A percentile compares a stretch with the other conserved stretches of the same genome.
Evolutionary conservation across 2,797 vertebrate species (phyloP).

Genomic region (Ispidina lecontei): DNA sequence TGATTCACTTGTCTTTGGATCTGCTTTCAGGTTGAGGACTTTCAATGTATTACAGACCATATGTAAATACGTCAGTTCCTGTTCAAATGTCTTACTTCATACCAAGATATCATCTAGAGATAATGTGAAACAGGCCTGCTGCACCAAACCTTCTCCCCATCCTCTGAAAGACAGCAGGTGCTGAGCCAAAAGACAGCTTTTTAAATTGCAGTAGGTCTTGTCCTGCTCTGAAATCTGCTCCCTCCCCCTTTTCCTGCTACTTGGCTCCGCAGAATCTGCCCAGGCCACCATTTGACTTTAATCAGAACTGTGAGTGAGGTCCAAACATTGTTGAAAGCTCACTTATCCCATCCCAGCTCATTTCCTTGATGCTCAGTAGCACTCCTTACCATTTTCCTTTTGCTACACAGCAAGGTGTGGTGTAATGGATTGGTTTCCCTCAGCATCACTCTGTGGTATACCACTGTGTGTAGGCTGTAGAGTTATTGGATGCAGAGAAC

Average conservation of each 20-base stretch:
- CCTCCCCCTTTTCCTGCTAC: neutral
- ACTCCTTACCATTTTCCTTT: neutral
- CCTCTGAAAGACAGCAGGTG: conserved; percentile 10
- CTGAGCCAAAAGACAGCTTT: conserved; percentile 25
- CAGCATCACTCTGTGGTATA: conserved; percentile 13
- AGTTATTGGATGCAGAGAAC: neutral
- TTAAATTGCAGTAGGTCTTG: neutral
- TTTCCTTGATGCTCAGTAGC: conserved; percentile 34
- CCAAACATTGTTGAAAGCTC: conserved; percentile 39
- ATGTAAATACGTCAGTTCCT: neutral
- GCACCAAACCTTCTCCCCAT: neutral
- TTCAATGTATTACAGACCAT: neutral
- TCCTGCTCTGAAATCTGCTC: neutral
- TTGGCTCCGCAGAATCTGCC: neutral
- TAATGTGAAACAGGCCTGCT: conserved; percentile 13
- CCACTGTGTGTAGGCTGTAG: neutral
- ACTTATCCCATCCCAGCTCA: conserved; percentile 39
- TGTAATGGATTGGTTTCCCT: neutral
- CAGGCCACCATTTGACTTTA: conserved; percentile 32
- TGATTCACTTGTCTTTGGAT: neutral
- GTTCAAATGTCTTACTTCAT: neutral
- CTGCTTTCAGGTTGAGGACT: neutral
- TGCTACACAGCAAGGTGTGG: neutral
- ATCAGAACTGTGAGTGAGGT: conserved; percentile 23
- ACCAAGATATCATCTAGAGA: neutral